Conservation (phyloP, 2,888 invertebrate species). For the Drosophila prostipennis region DNA sequence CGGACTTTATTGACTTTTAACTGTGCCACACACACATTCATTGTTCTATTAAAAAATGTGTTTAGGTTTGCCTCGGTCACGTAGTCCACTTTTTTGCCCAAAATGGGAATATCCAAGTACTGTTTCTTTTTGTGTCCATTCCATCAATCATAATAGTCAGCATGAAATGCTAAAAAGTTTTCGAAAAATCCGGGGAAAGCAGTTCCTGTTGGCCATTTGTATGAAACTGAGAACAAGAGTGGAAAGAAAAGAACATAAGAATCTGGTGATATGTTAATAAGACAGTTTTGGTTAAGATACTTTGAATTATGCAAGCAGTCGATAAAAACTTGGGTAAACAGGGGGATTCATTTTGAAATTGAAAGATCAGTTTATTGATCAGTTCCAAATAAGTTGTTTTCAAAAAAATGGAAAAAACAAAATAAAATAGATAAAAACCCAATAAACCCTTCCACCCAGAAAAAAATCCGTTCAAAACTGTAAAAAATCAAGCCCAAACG, state of each 20-base stretch:
- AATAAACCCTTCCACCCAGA: no score
- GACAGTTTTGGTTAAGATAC: neutral
- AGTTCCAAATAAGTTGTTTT: neutral
- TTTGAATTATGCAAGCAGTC: neutral
- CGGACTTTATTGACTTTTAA: slow-evolving; percentile 41
- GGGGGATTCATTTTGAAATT: neutral
- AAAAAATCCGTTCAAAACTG: no score
- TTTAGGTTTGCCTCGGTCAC: slow-evolving; percentile 60
- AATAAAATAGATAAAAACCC: neutral
- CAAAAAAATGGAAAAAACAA: neutral
- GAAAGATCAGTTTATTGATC: no score
- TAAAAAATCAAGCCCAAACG: no score
- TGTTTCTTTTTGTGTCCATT: slow-evolving; percentile 17
- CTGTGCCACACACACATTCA: slow-evolving; percentile 38
- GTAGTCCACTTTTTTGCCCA: slow-evolving; percentile 54
- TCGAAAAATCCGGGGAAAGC: slow-evolving; percentile 41
- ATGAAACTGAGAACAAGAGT: neutral
- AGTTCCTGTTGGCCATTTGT: slow-evolving; percentile 29
- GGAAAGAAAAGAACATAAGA: neutral
- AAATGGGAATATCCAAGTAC: slow-evolving; percentile 33
- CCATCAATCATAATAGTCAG: slow-evolving; percentile 60
- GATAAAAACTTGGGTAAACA: neutral
- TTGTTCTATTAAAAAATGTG: slow-evolving; percentile 42
- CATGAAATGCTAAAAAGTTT: slow-evolving; percentile 23
- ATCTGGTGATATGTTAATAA: neutral